Evolutionary conservation across 2,113 vertebrate species (phyloP).

Genomic region (Accipiter cooperii): DNA sequence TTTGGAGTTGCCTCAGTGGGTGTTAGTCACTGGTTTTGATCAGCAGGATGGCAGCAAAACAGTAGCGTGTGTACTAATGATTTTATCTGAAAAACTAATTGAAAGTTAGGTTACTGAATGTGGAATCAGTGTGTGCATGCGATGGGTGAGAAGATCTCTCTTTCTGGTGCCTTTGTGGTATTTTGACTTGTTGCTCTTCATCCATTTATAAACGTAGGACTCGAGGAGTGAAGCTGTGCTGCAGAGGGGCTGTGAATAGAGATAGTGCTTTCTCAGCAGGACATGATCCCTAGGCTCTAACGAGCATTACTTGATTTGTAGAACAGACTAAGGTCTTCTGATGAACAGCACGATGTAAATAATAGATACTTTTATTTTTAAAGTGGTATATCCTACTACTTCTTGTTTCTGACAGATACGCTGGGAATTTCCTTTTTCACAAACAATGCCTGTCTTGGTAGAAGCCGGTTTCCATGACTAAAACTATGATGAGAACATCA

Average conservation of each 20-base stretch:
- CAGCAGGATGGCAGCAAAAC: neutral
- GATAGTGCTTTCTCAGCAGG: neutral
- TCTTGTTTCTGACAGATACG: constrained; percentile 23
- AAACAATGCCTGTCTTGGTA: constrained; percentile 29
- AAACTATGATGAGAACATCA: constrained; percentile 52
- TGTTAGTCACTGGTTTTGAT: neutral
- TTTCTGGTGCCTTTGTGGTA: neutral
- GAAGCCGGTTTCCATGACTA: constrained; percentile 64
- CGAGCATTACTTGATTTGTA: neutral
- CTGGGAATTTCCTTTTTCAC: constrained; percentile 30
- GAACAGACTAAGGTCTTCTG: neutral
- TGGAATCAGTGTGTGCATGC: neutral
- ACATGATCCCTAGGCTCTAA: neutral
- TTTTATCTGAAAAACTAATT: neutral
- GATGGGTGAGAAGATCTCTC: neutral
- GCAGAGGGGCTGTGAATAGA: neutral
- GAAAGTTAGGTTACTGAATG: neutral
- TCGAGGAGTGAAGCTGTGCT: neutral
- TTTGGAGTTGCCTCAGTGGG: neutral
- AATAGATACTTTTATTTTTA: neutral
- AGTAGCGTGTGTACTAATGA: neutral
- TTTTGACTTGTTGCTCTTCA: neutral
- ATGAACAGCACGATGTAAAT: neutral
- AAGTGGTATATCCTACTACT: neutral
- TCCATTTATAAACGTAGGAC: neutral